Conservation (phyloP, 2,113 vertebrate genomes). For the Ibidorhyncha struthersii region DNA sequence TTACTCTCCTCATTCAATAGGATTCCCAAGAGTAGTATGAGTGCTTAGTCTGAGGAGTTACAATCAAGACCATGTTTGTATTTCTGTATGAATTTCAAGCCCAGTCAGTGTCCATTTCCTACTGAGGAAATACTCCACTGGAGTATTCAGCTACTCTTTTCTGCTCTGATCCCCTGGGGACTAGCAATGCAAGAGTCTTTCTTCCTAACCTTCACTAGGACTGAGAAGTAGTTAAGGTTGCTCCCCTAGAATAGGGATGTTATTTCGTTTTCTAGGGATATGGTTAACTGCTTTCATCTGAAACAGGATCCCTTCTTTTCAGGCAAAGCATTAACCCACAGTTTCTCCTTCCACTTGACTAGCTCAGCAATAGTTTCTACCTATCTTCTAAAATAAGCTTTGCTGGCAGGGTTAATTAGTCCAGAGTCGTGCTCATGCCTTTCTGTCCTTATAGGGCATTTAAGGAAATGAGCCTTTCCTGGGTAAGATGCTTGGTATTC, state of each 20-base stretch:
- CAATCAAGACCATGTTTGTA: neutral
- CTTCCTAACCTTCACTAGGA: neutral
- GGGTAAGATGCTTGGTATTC: neutral
- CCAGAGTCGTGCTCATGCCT: neutral
- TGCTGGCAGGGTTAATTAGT: neutral
- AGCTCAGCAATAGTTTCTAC: neutral
- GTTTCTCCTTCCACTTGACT: neutral
- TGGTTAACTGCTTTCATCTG: neutral
- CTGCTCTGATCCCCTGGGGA: neutral
- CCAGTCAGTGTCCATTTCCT: neutral
- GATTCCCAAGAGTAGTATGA: neutral
- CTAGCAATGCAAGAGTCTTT: neutral
- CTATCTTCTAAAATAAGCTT: neutral
- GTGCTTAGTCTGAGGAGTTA: neutral
- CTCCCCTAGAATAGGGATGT: neutral
- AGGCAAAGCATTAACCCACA: neutral
- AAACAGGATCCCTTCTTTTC: neutral
- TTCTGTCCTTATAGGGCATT: neutral
- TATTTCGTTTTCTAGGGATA: neutral
- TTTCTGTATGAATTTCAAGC: neutral
- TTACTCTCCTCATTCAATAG: neutral
- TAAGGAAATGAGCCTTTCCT: neutral
- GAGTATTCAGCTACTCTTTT: neutral
- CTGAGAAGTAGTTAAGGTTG: neutral
- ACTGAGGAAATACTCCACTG: neutral